These are phyloP conservation scores for Casuarius casuarius DNA, from an alignment of 2,113 vertebrate genomes.

Conservation along the genomic window DNA sequence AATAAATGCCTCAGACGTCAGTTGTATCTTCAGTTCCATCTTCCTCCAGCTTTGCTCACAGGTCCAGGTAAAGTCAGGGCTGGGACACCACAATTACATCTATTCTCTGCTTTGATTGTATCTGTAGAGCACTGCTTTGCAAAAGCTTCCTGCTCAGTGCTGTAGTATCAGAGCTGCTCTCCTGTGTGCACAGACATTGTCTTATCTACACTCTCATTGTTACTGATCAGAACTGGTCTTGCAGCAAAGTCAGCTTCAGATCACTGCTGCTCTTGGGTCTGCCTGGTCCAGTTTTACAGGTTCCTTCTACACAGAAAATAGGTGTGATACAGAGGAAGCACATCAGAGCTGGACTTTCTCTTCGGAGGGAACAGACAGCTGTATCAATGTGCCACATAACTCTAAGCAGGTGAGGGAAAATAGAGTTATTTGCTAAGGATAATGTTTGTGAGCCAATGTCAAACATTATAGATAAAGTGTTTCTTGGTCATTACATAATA, in stretches of 20 bases:
- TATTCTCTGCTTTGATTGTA: neutral
- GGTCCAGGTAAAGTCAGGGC: neutral
- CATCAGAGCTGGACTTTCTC: neutral
- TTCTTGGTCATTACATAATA: neutral
- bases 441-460: neutral
- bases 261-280: neutral
- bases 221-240: neutral
- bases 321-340: neutral
- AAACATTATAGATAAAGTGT: neutral
- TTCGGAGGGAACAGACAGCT: neutral
- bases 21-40: neutral
- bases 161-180: neutral
- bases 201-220: neutral
- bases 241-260: neutral
- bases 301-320: neutral
- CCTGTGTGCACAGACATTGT: neutral
- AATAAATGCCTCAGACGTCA: neutral
- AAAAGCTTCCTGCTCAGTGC: neutral
- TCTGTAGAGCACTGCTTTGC: neutral
- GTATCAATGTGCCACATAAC: neutral
- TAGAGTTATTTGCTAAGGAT: neutral
- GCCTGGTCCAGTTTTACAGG: neutral
- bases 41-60: neutral
- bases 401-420: neutral
- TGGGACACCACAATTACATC: neutral